Conservation (phyloP, 2,888 invertebrate species). For the Megalurothrips usitatus region DNA sequence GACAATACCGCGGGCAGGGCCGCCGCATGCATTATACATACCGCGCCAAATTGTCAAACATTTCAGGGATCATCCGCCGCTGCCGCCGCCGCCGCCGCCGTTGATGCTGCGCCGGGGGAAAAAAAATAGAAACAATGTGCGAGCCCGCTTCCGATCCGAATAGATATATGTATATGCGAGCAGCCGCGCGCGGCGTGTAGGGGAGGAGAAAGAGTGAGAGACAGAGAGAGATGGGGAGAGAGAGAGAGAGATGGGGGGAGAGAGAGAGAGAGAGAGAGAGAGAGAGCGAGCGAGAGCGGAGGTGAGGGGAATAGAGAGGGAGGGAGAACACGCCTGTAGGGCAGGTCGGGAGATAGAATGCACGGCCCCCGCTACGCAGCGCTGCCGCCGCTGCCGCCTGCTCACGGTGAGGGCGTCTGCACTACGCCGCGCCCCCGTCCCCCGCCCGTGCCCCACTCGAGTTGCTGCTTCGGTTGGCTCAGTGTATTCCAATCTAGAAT, state of each 20-base stretch:
- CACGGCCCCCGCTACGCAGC: too few relatives aligned
- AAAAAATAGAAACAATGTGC: too few relatives aligned
- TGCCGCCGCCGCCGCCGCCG: too few relatives aligned
- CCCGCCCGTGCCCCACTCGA: too few relatives aligned
- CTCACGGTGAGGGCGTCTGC: too few relatives aligned
- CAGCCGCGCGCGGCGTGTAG: neutral
- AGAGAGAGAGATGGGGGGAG: neutral
- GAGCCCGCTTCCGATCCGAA: too few relatives aligned
- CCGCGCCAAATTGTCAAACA: slow-evolving; percentile 18
- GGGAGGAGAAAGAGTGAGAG: neutral
- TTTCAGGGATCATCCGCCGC: neutral
- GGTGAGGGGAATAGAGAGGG: neutral
- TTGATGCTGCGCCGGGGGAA: too few relatives aligned
- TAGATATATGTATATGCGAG: neutral
- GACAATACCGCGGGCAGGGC: neutral
- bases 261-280: neutral
- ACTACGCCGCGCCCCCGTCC: too few relatives aligned
- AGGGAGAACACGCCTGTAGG: neutral
- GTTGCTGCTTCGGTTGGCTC: too few relatives aligned
- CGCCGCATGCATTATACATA: slow-evolving; percentile 14
- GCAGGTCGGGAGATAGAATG: too few relatives aligned
- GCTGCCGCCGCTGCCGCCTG: too few relatives aligned
- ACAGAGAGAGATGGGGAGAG: neutral
- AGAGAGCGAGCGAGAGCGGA: neutral
- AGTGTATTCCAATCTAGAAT: too few relatives aligned